Base-by-base conservation (phyloP, 2,797 vertebrate genomes). In the Sphenopsis melanotis region DNA sequence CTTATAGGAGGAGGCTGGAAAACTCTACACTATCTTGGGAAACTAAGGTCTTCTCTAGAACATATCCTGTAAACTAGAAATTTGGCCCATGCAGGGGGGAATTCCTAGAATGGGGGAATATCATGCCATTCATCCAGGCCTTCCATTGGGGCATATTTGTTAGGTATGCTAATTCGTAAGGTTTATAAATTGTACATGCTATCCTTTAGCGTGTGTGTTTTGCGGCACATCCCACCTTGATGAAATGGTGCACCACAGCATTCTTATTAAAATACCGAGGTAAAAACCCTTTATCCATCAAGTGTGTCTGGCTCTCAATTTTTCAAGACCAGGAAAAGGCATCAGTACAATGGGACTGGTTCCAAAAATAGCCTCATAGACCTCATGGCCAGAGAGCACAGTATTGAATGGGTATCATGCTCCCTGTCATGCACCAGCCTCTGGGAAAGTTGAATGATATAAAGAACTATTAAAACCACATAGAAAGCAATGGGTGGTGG, bases 381-480 rank as follows among this genome's bases (percentile, higher is more conserved):
- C 16, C 4, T 10, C 13, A 21, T 1, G n/a, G 4, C 16, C 37
- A 44, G 59, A 57, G 16, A 39, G 18, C 26, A 49, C 0, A 0
- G 24, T 29, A 29, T 2, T 37, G 29, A 65, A 29, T 30, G 20
- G 13, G 5, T 21, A 37, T 34, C 44, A 20, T 17, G 44, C 3
- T 44, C 8, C n/a, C 10, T 29, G 24, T 9, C 37, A 39, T 11
- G 29, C 29, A 37, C 13, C 44, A 65, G 37, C 13, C n/a, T 72
- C n/a, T 44, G 27, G 44, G 50, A 34, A 83, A 49, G 41, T 0
- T 7, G 32, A 75, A 23, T 6, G 7, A 3, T 18, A 37, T 12
- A 37, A 37, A 9, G 12, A 10, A 27, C 22, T 32, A 10, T n/a
- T 42, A 42, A 42, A 66, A 36, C 15, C 8, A 23, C 26, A 27